These are phyloP conservation scores for Mohoua ochrocephala DNA, from an alignment of 2,113 vertebrate species.

Conservation along the genomic window DNA sequence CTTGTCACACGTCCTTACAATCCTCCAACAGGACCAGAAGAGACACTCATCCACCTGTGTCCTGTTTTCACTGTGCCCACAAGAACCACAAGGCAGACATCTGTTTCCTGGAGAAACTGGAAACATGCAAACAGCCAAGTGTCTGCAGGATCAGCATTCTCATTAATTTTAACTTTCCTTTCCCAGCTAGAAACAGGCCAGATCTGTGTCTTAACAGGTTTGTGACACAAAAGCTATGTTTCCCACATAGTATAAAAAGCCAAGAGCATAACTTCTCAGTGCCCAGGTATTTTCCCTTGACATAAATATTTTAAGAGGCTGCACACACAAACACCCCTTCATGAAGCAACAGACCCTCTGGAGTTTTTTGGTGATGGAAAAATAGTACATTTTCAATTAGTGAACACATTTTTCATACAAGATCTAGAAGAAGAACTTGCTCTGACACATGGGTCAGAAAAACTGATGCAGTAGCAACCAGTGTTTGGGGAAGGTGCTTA, in stretches of 20 bases:
- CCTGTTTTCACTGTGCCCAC: background rate
- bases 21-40: background rate
- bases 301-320: background rate
- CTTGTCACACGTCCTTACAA: accelerated
- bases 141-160: background rate
- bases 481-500: background rate
- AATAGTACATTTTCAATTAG: background rate
- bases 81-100: background rate
- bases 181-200: background rate
- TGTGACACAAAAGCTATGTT: background rate
- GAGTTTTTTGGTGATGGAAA: background rate
- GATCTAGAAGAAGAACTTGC: background rate
- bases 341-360: background rate
- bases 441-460: background rate
- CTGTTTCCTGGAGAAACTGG: background rate
- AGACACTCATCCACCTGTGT: background rate
- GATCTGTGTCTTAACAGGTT: background rate
- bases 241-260: background rate
- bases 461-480: background rate
- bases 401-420: background rate
- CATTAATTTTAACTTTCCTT: background rate
- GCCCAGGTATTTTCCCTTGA: background rate
- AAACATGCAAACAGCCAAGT: background rate
- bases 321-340: background rate
- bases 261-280: background rate